Base-by-base conservation (phyloP, 2,888 invertebrate genomes). In the Helobdella robusta region DNA sequence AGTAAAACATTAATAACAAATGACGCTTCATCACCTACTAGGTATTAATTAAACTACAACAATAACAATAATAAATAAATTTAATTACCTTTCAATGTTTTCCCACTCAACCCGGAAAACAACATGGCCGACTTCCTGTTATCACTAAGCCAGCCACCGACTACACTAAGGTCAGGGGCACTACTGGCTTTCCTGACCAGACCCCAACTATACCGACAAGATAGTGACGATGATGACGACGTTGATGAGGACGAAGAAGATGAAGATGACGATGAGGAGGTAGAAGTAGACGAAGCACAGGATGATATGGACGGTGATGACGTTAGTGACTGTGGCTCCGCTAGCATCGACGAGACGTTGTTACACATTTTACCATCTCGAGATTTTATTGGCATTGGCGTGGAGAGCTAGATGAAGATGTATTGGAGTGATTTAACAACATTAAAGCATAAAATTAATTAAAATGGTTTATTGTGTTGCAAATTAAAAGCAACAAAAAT, bases 211-310 rank as follows among this genome's bases (percentile, higher is more conserved):
- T 32, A 56, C 28, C 56, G 62, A 32, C 50, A 62, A n/a, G 44
- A 46, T 20, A 50, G 30, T 6, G 50, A 46, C 3, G 60, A 25
- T 4, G 60, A 60, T n/a, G 46, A 62, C 32, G 62, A 62, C 11
- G 62, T 20, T 18, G 62, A 62, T 50, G 62, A 62, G 2, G 62
- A 62, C 4, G 62, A 62, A 2, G 62, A 62, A 50, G 62, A 60
- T 11, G 60, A 60, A 5, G 60, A 40, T 44, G 60, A 40, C 46
- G 60, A 40, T 60, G 60, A 40, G n/a, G 60, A 40, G n/a, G 40
- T 60, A 23, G 50, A 18, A 6, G n/a, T n/a, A 20, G n/a, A 20
- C 6, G 6, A 25, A n/a, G n/a, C 23, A 6, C n/a, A 50, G 6
- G 5, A 11, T 50, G 50, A 23, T 50, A 25, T 50, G n/a, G 50